Evolutionary conservation across 1,140 invertebrate genomes (phyloP).

Genomic region (Lycorma delicatula): DNA sequence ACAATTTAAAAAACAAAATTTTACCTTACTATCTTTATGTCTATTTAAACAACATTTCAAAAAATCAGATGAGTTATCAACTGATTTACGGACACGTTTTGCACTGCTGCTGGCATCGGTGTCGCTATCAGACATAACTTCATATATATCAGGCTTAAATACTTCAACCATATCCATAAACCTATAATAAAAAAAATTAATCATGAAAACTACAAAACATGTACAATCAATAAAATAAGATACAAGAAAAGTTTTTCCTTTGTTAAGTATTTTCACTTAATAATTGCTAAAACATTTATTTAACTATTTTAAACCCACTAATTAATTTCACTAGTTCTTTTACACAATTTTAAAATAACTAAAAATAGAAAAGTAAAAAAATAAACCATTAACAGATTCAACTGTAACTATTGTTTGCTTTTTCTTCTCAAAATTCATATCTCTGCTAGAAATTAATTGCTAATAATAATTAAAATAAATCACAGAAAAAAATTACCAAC

Average conservation of each 20-base stretch:
- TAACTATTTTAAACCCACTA: background rate
- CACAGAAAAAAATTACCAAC: too few relatives aligned
- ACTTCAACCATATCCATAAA: constrained; percentile 67
- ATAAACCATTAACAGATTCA: too few relatives aligned
- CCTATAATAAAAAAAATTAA: constrained; percentile 27
- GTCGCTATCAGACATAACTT: constrained; percentile 70
- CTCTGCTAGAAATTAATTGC: too few relatives aligned
- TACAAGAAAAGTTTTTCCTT: background rate
- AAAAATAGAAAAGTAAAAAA: constrained; percentile 19
- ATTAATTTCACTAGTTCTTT: background rate
- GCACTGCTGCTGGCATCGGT: constrained; percentile 50
- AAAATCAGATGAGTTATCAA: constrained; percentile 49
- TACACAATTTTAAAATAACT: background rate
- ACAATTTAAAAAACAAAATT: background rate
- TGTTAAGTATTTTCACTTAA: constrained; percentile 21
- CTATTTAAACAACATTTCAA: constrained; percentile 49
- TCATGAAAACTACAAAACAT: background rate
- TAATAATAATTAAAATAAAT: too few relatives aligned
- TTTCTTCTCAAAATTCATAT: too few relatives aligned
- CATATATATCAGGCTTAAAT: constrained; percentile 67
- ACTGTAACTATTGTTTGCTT: too few relatives aligned
- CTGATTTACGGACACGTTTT: constrained; percentile 49
- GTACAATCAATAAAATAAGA: background rate
- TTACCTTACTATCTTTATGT: constrained; percentile 42
- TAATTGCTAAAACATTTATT: constrained; percentile 31